Evolutionary conservation across 2,888 invertebrate species (phyloP).

Genomic region (Drosophila mimetica): DNA sequence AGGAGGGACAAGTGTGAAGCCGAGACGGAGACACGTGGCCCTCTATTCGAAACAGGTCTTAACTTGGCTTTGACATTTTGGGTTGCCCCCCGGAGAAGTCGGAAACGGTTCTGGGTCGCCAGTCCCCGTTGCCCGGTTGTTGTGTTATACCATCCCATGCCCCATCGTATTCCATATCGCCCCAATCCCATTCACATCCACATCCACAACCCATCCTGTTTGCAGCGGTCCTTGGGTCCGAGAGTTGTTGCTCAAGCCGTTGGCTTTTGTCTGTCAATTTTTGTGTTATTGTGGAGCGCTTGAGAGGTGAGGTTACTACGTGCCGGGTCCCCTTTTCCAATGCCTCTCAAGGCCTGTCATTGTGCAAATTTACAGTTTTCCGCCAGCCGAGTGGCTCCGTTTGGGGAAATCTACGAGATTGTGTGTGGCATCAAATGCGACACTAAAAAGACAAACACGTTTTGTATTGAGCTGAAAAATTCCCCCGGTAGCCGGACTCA

Average conservation of each 20-base stretch:
- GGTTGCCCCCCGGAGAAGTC: slow-evolving; percentile 36
- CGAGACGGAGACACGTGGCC: slow-evolving; percentile 58
- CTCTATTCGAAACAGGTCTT: slow-evolving; percentile 61
- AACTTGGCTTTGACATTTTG: slow-evolving; percentile 55
- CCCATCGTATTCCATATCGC: not conserved
- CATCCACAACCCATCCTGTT: slow-evolving; percentile 11
- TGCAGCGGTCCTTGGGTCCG: slow-evolving; percentile 23
- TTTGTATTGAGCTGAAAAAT: slow-evolving; percentile 55
- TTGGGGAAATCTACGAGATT: slow-evolving; percentile 74
- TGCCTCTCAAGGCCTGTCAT: slow-evolving; percentile 61
- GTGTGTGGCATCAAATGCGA: slow-evolving; percentile 68
- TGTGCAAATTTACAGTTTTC: slow-evolving; percentile 71
- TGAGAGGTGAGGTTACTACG: slow-evolving; percentile 56
- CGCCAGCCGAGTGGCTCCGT: slow-evolving; percentile 43
- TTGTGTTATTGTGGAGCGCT: slow-evolving; percentile 54
- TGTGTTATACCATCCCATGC: slow-evolving; percentile 10
- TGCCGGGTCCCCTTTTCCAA: slow-evolving; percentile 52
- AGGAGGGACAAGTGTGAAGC: slow-evolving; percentile 45
- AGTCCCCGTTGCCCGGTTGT: slow-evolving; percentile 29
- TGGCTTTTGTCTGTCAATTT: slow-evolving; percentile 64
- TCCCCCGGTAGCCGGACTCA: slow-evolving; percentile 29
- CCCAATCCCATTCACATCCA: not conserved
- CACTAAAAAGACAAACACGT: slow-evolving; percentile 66
- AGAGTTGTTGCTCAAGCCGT: slow-evolving; percentile 60
- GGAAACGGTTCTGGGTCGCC: slow-evolving; percentile 32